These are phyloP conservation scores for Pachydiplax longipennis DNA, from an alignment of 2,888 invertebrate species.

Conservation along the genomic window DNA sequence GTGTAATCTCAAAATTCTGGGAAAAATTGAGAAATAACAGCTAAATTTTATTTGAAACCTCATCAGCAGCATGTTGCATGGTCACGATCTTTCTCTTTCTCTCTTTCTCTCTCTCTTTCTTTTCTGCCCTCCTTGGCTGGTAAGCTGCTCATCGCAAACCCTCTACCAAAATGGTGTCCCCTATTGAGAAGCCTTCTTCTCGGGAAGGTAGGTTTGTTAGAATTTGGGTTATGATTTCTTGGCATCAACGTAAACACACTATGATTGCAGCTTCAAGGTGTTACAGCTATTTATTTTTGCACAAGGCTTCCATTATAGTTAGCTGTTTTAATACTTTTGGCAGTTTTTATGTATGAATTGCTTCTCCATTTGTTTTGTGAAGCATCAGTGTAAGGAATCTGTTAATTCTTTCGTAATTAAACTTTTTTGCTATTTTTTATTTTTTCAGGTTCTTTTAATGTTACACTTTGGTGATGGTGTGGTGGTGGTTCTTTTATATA, in stretches of 20 bases:
- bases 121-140: conserved; percentile 48
- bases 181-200: conserved; percentile 47
- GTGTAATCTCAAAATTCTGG: background rate
- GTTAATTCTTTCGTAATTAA: background rate
- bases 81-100: conserved; percentile 46
- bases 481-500: conserved; percentile 14
- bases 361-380: background rate
- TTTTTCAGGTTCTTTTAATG: background rate
- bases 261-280: conserved; percentile 33
- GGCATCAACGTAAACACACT: conserved; percentile 5
- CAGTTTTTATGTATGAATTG: background rate
- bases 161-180: conserved; percentile 50
- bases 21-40: background rate
- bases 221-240: background rate
- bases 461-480: conserved; percentile 31
- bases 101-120: conserved; percentile 46
- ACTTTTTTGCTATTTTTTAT: background rate
- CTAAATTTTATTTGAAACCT: background rate
- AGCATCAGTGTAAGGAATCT: background rate
- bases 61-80: conserved; percentile 46
- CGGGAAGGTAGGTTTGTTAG: conserved; percentile 47
- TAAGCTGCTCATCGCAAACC: conserved; percentile 51
- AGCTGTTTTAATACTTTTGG: background rate
- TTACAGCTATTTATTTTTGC: background rate
- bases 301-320: background rate